Evolutionary conservation across 2,888 invertebrate genomes (phyloP), one percentile per base, ranked within the genome.

Genomic region (Copidosoma aretas): DNA sequence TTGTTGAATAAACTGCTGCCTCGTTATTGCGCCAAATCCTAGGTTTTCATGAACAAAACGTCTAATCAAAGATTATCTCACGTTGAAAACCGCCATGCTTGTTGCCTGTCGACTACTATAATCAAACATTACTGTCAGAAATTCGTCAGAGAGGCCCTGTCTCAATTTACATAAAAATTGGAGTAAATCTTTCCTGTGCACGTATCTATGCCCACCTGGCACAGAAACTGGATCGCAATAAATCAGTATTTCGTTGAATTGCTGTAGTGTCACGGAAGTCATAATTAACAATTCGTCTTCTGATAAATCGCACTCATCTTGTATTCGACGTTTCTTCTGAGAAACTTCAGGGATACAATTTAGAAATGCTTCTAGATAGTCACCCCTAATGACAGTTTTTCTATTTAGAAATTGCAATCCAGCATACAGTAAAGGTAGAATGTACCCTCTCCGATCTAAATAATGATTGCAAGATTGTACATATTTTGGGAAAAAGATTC

Each of bases 31-130:
- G 12, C 67, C 25, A 59, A 73, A 39, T 57, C 73, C 71, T 39
- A 74, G 73, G 59, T 71, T 71, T 3, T 10, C n/a, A 39, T 63
- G 67, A 1, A 71, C 71, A 64, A 73, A 73, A 10, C 68, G 62
- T 52, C 32, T 41, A 60, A 71, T 69, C 24, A 73, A 32, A 2
- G 71, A 74, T 43, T 52, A 19, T 52, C 60, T 52, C 1, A 71
- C 70, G 5, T 46, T 64, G 25, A 15, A 19, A 10, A 61, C 51
- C 15, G 19, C 58, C 15, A 41, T 25, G 17, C 60, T 67, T 17
- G 60, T 54, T 14, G 59, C 41, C 57, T 67, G 62, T 25, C 71
- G 60, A 17, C 17, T 59, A 53, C 41, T 46, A 22, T 61, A 52
- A 24, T 53, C 10, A 22, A 62, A 65, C 17, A 69, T 58, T 15